Base-by-base conservation (phyloP, 37 sponge, comb jelly and placozoan species). In the Agelas oroides region DNA sequence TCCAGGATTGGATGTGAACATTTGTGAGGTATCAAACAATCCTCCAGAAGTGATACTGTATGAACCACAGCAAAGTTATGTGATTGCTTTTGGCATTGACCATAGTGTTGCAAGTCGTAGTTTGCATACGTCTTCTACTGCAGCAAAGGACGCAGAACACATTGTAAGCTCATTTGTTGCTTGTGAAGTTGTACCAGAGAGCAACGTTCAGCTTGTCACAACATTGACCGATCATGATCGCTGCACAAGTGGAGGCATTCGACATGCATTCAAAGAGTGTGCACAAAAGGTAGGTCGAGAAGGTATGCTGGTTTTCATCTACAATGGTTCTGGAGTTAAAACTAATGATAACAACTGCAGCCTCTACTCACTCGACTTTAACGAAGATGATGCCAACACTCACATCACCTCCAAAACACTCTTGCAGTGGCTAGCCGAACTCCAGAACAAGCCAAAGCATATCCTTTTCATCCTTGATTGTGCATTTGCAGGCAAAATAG, bases 251-350 rank as follows among this genome's bases (percentile, higher is more conserved):
- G 46, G 78, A 23, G 92, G 84, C 0, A 61, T 92, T 19, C 61
- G 46, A 33, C 30, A 32, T 23, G 31, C 65, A 19, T 70, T 92
- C 33, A 63, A 75, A 37, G 57, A 83, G 55, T 35, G 65, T 21
- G 88, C 80, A 0, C 25, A 54, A 32, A 78, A 38, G 31, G 89
- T 75, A 17, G 81, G 75, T 16, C 20, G 39, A 2, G 65, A 80
- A 0, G 89, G 89, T 37, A 20, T 88, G 20, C 81, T 88, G 54
- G 52, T 93, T 27, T 84, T 88, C 34, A 25, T 35, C 64, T 88
- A 84, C 71, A 72, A 72, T 46, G 93, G 89, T 2, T 86, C 83
- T 30, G 91, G 85, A 0, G 33, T 75, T 5, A 1, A 35, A 20
- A 33, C 67, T 55, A 52, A 20, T n/a, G 46, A 46, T 20, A 3